Percentiles rank a stretch among this genome's conserved stretches.
Evolutionary conservation across 2,113 vertebrate genomes (phyloP).

Genomic region (Puma concolor): DNA sequence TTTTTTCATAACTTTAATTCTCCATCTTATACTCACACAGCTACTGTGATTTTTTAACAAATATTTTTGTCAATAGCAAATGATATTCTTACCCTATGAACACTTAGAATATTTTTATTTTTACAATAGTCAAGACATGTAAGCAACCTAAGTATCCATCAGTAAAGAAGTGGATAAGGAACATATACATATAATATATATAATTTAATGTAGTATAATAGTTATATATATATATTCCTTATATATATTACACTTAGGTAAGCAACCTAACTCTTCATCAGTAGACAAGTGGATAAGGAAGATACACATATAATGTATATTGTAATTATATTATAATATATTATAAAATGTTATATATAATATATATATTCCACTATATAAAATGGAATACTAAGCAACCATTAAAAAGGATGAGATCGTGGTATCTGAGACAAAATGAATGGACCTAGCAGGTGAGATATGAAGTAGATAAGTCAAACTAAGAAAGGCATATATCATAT

Average conservation of each 20-base stretch:
- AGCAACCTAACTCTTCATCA: background rate
- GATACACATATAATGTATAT: background rate
- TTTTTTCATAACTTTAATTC: background rate
- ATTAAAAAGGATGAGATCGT: background rate
- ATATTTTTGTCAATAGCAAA: background rate
- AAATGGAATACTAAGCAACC: background rate
- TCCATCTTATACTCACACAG: background rate
- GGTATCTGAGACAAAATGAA: background rate
- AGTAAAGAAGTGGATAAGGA: background rate
- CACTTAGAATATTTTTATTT: background rate
- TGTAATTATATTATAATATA: background rate
- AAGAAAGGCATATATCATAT: background rate
- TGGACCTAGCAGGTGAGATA: background rate
- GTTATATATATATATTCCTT: background rate
- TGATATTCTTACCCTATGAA: background rate
- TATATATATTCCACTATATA: background rate
- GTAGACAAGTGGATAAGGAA: background rate
- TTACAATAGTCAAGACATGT: background rate
- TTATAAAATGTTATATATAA: background rate
- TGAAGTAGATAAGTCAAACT: background rate
- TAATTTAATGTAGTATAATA: background rate
- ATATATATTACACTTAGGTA: background rate
- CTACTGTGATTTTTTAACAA: background rate
- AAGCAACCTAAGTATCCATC: background rate
- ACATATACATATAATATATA: background rate